A percentile compares a stretch with the other conserved stretches of the same genome.
phyloP scores from a whole-genome alignment of 2,113 vertebrate genomes.

The Todiramphus chloris region DNA sequence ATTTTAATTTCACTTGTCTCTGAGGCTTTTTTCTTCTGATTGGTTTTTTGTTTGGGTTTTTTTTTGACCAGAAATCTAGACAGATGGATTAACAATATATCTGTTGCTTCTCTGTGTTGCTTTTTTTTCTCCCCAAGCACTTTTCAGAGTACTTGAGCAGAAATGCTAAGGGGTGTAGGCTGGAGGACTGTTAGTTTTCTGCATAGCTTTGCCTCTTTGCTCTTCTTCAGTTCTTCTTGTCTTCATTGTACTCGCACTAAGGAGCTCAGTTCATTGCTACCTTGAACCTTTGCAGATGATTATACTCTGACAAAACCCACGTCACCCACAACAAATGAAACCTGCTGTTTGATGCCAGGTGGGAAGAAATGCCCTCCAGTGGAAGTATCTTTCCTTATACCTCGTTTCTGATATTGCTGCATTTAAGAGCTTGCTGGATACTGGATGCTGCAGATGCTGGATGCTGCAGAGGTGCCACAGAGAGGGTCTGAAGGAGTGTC shows the following conservation, averaged over 20 bases:
- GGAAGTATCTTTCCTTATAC: neutral
- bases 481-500: neutral
- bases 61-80: neutral
- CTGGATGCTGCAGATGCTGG: neutral
- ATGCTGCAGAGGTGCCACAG: neutral
- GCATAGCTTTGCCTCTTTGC: neutral
- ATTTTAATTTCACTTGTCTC: neutral
- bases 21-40: neutral
- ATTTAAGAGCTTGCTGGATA: neutral
- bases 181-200: neutral
- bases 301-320: fast-evolving
- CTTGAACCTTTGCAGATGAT: neutral
- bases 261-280: neutral
- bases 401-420: neutral
- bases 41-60: no score
- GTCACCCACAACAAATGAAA: neutral
- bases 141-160: neutral
- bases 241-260: neutral
- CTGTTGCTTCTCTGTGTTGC: neutral
- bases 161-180: neutral
- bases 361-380: neutral
- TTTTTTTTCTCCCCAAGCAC: neutral
- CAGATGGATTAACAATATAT: neutral
- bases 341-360: neutral
- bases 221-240: neutral